These are phyloP conservation scores for Coenonympha arcania DNA, from an alignment of 2,888 invertebrate species.

Conservation along the genomic window DNA sequence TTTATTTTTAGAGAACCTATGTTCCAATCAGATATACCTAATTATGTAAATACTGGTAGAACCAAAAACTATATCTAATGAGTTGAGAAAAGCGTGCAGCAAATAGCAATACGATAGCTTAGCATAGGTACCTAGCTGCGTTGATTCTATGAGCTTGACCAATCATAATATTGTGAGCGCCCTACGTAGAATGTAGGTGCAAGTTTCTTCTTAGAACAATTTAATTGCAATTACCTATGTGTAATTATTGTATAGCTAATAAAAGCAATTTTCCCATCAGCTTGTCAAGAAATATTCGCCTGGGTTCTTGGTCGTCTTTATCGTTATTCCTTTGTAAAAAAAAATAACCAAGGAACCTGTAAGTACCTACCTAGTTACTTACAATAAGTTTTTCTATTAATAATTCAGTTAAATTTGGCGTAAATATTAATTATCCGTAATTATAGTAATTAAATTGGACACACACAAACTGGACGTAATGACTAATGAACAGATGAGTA, in stretches of 20 bases:
- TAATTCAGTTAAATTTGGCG: background rate
- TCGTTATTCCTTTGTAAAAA: background rate
- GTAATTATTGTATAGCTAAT: background rate
- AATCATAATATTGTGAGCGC: slow-evolving; percentile 22
- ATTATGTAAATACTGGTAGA: too few species aligned
- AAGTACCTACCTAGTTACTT: background rate
- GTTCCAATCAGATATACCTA: too few species aligned
- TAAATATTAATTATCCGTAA: too few species aligned
- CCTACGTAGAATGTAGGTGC: slow-evolving; percentile 9
- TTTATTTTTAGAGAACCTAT: too few species aligned
- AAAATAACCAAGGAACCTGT: too few species aligned
- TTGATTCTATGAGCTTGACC: slow-evolving; percentile 29
- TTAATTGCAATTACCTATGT: background rate
- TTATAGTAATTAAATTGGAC: too few species aligned
- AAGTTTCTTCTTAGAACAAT: slow-evolving; percentile 9
- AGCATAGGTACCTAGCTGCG: slow-evolving; percentile 15
- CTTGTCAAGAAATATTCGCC: background rate
- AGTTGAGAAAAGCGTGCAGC: slow-evolving; percentile 19
- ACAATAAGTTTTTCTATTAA: background rate
- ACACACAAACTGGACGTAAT: too few species aligned
- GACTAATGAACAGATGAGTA: too few species aligned
- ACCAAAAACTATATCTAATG: slow-evolving; percentile 14
- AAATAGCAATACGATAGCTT: too few species aligned
- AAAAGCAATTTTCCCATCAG: background rate
- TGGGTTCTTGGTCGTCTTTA: background rate